Base-by-base conservation (phyloP, 2,888 invertebrate genomes). In the Byasa hedistus region DNA sequence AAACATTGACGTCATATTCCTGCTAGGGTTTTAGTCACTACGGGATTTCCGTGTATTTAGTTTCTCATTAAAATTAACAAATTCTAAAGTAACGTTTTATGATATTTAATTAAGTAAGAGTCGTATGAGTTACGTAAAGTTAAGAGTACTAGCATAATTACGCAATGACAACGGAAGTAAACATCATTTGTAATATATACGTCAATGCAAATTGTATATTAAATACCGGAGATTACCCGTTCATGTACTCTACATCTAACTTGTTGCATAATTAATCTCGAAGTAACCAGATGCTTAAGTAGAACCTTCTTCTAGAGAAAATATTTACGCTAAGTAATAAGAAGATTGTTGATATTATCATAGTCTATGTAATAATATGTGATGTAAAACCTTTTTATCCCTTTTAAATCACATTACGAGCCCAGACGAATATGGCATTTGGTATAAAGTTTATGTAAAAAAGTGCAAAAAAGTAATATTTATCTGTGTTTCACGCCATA, bases 1-100 rank as follows among this genome's bases (percentile, higher is more conserved):
- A 22, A 55, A 12, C 22, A 23, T 7, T 64, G 52, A 64, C 60
- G 59, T 60, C 55, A 56, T 22, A 54, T 55, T 59, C 64, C 27
- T 23, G n/a, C 36, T 48, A 39, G 19, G n/a, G 22, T n/a, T 15
- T 48, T 39, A 65, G 19, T 56, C 52, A 58, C 23, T 1, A 23
- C 21, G 60, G 65, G 32, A 21, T 56, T 65, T 44, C 60, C 59
- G 27, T 23, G 21, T 61, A 61, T 15, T 24, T 54, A 21, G 15
- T 57, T 36, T 55, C 36, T 56, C 61, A 65, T 58, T 36, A 58
- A 4, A n/a, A 0, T n/a, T 39, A 15, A 48, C n/a, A 19, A 4
- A n/a, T n/a, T 44, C n/a, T 5, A 5, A 48, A n/a, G n/a, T 48
- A n/a, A 48, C 48, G n/a, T 48, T 48, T 48, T 48, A n/a, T 7